Evolutionary conservation across 1,140 invertebrate genomes (phyloP).

Genomic region (Macrosteles quadrilineatus): DNA sequence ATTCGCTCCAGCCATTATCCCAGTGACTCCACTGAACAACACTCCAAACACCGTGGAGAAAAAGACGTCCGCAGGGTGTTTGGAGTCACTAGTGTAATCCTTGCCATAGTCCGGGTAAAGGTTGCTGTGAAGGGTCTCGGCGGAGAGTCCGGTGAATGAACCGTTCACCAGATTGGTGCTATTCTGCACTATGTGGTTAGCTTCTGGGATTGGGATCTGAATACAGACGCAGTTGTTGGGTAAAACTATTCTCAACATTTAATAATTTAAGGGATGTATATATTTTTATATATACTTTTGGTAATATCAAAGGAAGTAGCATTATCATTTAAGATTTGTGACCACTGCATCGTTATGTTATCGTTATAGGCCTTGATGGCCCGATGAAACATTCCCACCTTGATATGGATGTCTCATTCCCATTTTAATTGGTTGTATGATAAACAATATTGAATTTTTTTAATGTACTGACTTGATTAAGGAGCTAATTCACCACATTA

Average conservation of each 20-base stretch:
- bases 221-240: neutral
- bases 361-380: no score
- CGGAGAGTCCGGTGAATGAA: constrained; percentile 80
- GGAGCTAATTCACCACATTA: no score
- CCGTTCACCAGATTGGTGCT: constrained; percentile 56
- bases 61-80: constrained; percentile 68
- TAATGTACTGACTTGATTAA: no score
- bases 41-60: constrained; percentile 96
- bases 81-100: constrained; percentile 77
- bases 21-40: constrained; percentile 93
- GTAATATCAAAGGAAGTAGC: no score
- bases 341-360: no score
- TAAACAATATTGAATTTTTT: no score
- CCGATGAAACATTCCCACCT: no score
- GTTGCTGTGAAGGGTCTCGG: constrained; percentile 73
- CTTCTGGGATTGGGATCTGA: constrained; percentile 71
- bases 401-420: no score
- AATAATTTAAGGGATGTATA: constrained; percentile 17
- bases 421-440: no score
- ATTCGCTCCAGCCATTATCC: constrained; percentile 99
- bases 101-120: constrained; percentile 72
- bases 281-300: no score
- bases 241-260: constrained; percentile 4
- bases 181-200: constrained; percentile 66
- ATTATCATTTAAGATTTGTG: no score